Evolutionary conservation across 1,140 invertebrate genomes (phyloP).

Genomic region (Scaptodrosophila lebanonensis): DNA sequence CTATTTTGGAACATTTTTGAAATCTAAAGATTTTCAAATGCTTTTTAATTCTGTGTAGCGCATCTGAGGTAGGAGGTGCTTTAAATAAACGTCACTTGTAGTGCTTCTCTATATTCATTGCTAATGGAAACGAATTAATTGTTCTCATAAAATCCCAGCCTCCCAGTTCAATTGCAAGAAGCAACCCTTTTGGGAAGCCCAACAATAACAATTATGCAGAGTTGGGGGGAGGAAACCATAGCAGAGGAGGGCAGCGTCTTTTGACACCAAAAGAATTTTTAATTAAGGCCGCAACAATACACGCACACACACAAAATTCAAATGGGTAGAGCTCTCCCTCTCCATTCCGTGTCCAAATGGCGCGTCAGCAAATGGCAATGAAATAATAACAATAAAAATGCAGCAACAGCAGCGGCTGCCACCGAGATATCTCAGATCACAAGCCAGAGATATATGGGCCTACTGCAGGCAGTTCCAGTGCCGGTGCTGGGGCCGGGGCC

Average conservation of each 20-base stretch:
- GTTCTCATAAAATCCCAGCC: too few species aligned
- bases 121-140: too few species aligned
- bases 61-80: too few species aligned
- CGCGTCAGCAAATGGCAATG: constrained; percentile 41
- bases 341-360: neutral
- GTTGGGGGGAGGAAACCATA: constrained; percentile 23
- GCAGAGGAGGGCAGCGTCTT: constrained; percentile 38
- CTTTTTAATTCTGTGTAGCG: too few species aligned
- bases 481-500: constrained; percentile 14
- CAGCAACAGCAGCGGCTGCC: constrained; percentile 44
- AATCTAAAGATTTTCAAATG: too few species aligned
- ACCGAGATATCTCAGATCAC: constrained; percentile 48
- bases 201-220: constrained; percentile 10
- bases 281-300: constrained; percentile 50
- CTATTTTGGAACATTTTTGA: too few species aligned
- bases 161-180: too few species aligned
- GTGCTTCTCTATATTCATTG: too few species aligned
- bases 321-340: constrained; percentile 10
- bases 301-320: constrained; percentile 10
- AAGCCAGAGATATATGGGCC: constrained; percentile 51
- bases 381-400: constrained; percentile 56
- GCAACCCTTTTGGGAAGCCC: neutral
- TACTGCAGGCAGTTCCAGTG: constrained; percentile 33
- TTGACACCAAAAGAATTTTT: constrained; percentile 66
- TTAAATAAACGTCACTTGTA: too few species aligned